Base-by-base conservation (phyloP, 1,140 invertebrate genomes). In the Dufourea novaeangliae region DNA sequence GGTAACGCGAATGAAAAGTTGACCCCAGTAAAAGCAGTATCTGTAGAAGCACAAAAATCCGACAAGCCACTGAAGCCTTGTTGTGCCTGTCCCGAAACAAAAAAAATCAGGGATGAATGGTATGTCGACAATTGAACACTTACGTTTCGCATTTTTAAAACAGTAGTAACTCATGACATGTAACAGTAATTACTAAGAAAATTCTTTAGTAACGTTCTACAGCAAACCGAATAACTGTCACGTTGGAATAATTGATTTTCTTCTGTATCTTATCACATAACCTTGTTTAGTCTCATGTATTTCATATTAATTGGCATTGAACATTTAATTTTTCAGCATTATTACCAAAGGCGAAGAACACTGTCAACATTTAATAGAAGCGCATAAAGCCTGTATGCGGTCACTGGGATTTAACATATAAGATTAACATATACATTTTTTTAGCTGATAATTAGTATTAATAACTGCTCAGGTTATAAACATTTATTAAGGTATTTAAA, bases 41-140 rank as follows among this genome's bases (percentile, higher is more conserved):
- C 41, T 6, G 27, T 0, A 1, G 22, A n/a, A 14, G 22, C 25
- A 10, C 10, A 59, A 69, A 76, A 76, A 39, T 39, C 54, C 32
- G 41, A 69, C 1, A 75, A 75, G 46, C 73, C 73, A 17, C 34
- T 76, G 1, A 99, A 99, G 92, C 96, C 98, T 22, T 99, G 98
- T 88, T 99, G 98, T 94, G 98, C 98, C 61, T 99, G 98, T 93
- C 98, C 98, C 0, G 98, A 99, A 93, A 99, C 98, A 0, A 99
- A 98, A 92, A 95, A 95, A 93, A 95, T 93, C 32, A 93, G 98
- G 87, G 98, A 99, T 94, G 94, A 95, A 79, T 99, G 98, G 97
- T 98, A 94, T 93, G 93, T 88, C 39, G 6, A 29, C 46, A 79
- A 71, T 59, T 63, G n/a, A 59, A 32, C 54, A 37, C 12, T 46